Evolutionary conservation across 35 echinoderm and acorn worm genomes (phyloP), one percentile per base, ranked within the genome.

Genomic region (Chiridota heheva): DNA sequence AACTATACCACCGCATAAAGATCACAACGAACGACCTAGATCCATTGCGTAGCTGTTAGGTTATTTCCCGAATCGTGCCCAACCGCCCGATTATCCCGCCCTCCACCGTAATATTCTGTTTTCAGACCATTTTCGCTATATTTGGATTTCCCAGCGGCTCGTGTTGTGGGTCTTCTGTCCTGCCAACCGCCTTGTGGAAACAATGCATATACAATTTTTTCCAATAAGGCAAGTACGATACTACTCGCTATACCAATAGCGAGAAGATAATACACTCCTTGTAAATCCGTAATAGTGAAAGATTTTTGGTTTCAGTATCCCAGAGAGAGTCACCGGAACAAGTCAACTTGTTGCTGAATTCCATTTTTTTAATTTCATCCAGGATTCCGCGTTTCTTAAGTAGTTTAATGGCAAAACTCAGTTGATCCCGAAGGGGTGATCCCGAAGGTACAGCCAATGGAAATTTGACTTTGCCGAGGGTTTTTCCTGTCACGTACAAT

Each of bases 401-500:
- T 45, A 84, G 46, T 12, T 48, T 58, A 27, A 98, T 81, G 16
- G 89, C 95, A 27, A 74, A 85, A 2, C 84, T 77, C 0, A 98
- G 84, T 48, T 88, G 89, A 45, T 98, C 95, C 0, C 89, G 72
- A 20, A 98, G 76, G 20, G 95, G 88, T 4, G 88, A 98, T 69
- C 92, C 92, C 18, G 92, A 87, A 28, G 83, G 92, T 13, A 71
- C 71, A 7, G 92, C 92, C 10, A 96, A 67, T 10, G 87, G 57
- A 30, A 82, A 96, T 51, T 48, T 82, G 28, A 84, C 60, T 31
- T 45, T 82, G 37, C 81, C 89, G 0, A 90, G 57, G 25, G 88
- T 80, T 5, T 70, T 82, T 31, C 87, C 86, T 22, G 59, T 46
- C 58, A 86, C 43, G 16, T 67, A 87, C 38, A 98, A 44, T 33